Evolutionary conservation across 64 coral and sea anemone species (phyloP).

Genomic region (Actinia tenebrosa): DNA sequence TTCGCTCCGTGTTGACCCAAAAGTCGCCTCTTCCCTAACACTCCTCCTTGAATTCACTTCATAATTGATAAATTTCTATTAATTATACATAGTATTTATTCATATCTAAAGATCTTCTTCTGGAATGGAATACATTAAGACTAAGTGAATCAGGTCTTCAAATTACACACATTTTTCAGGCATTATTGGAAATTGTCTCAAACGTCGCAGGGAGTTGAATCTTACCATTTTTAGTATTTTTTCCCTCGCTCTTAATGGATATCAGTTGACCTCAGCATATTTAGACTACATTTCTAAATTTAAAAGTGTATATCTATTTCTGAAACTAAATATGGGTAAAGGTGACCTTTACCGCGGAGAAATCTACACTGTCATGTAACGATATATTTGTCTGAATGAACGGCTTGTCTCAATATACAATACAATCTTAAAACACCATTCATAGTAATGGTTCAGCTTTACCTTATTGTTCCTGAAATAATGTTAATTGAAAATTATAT

Average conservation of each 20-base stretch:
- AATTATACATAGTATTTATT: neutral
- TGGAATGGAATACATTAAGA: neutral
- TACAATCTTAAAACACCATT: too few species aligned
- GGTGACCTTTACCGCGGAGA: neutral
- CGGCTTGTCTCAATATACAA: neutral
- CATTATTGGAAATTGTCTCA: neutral
- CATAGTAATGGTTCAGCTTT: too few species aligned
- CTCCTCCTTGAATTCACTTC: neutral
- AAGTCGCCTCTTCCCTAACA: too few species aligned
- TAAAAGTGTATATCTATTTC: neutral
- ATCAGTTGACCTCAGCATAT: neutral
- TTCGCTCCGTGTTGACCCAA: too few species aligned
- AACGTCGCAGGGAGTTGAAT: neutral
- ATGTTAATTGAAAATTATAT: too few species aligned
- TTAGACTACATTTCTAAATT: neutral
- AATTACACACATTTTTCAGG: neutral
- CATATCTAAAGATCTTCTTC: neutral
- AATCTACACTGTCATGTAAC: too few species aligned
- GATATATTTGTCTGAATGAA: neutral
- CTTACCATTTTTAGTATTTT: neutral
- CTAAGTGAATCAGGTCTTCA: neutral
- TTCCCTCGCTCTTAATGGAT: neutral
- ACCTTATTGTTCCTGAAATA: too few species aligned
- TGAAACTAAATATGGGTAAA: neutral
- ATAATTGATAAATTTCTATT: neutral